A percentile compares a stretch with the other conserved stretches of the same genome.
These are phyloP conservation scores for Gasterosteus aculeatus DNA, from an alignment of 2,113 vertebrate species.

Conservation along the genomic window DNA sequence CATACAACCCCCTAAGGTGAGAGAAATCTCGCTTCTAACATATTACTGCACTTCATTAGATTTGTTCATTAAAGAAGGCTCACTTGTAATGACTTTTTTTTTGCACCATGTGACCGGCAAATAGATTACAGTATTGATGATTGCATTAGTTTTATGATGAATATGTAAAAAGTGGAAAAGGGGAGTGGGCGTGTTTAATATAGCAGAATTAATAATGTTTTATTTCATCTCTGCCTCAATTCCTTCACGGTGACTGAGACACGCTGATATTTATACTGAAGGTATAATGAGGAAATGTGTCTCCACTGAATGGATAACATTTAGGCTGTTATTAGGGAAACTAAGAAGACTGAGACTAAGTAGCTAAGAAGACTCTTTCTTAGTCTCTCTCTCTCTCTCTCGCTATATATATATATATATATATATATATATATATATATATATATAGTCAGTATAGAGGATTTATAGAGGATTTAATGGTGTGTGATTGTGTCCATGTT, in stretches of 20 bases:
- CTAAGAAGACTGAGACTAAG: not conserved
- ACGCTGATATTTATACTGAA: constrained; percentile 10
- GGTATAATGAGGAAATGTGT: constrained; percentile 45
- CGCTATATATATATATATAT: not conserved
- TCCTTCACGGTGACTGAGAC: constrained; percentile 22
- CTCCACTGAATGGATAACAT: constrained; percentile 35
- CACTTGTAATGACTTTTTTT: constrained; percentile 77
- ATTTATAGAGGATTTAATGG: not conserved
- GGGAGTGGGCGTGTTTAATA: constrained; percentile 74
- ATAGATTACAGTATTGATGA: constrained; percentile 81
- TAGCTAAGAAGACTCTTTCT: no score
- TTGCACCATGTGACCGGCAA: constrained; percentile 75
- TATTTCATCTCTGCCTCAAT: constrained; percentile 46
- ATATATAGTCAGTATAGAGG: not conserved
- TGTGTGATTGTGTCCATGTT: not conserved
- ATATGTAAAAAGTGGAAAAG: constrained; percentile 69
- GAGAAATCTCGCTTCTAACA: constrained; percentile 67
- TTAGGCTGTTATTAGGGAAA: constrained; percentile 10
- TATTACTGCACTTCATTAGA: constrained; percentile 81
- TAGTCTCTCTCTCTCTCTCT: no score
- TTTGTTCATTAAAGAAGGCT: constrained; percentile 82
- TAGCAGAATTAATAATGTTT: constrained; percentile 72
- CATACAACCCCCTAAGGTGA: constrained; percentile 64
- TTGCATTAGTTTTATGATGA: constrained; percentile 78
- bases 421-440: not conserved